A percentile compares a stretch with the other conserved stretches of the same genome.
These are phyloP conservation scores for Griposia aprilina DNA, from an alignment of 2,888 invertebrate species.

Conservation along the genomic window DNA sequence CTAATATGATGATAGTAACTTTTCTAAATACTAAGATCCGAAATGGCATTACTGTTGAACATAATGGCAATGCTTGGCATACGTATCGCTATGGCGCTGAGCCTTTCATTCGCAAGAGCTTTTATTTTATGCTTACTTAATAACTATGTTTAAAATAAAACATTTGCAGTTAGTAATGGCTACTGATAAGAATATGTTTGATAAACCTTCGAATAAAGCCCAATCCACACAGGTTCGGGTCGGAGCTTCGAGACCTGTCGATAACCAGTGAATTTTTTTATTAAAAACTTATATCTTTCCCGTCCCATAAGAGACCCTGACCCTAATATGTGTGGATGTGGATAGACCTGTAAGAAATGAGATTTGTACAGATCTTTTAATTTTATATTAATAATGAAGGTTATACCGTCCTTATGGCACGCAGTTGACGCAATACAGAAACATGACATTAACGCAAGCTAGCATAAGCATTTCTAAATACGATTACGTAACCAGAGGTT, in stretches of 20 bases:
- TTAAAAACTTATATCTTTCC: background rate
- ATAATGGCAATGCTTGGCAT: background rate
- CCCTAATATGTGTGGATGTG: background rate
- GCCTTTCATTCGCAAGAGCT: constrained; percentile 23
- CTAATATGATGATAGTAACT: background rate
- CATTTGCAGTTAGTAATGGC: background rate
- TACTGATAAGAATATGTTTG: constrained; percentile 9
- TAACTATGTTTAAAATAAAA: background rate
- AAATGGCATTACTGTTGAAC: constrained; percentile 15
- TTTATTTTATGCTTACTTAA: background rate
- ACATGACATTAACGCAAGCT: constrained; percentile 3
- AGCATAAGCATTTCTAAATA: background rate
- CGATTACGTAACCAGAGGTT: background rate
- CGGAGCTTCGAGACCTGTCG: background rate
- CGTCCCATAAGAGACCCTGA: background rate
- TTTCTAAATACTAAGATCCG: background rate
- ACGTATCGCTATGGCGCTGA: background rate
- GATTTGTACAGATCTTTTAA: background rate
- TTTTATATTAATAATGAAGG: background rate
- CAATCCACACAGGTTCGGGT: no score
- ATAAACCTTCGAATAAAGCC: background rate
- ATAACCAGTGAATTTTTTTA: background rate
- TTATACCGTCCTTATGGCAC: background rate
- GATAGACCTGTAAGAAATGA: background rate
- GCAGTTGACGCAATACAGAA: no score